Conservation (phyloP, 2,888 invertebrate genomes). For the Beris morrisii region DNA sequence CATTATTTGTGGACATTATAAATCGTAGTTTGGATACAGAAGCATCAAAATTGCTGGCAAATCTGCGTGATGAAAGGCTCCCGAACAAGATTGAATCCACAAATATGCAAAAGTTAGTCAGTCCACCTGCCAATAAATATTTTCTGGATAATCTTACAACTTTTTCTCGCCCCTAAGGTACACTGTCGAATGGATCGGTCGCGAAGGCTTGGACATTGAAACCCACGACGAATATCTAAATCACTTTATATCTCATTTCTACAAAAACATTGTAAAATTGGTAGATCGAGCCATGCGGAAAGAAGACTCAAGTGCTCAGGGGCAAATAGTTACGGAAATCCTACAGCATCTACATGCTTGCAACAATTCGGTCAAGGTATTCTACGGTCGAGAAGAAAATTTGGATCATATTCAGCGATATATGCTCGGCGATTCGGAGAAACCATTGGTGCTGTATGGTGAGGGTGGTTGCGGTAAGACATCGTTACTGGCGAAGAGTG, state of each 20-base stretch:
- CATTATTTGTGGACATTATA: conserved; percentile 92
- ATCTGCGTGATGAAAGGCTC: conserved; percentile 85
- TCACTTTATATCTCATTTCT: conserved; percentile 92
- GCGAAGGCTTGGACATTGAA: conserved; percentile 89
- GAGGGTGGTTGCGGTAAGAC: conserved; percentile 98
- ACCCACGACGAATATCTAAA: conserved; percentile 92
- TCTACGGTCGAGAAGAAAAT: conserved; percentile 89
- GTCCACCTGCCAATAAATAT: conserved; percentile 3
- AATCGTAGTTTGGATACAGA: conserved; percentile 91
- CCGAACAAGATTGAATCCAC: conserved; percentile 86
- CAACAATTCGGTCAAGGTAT: conserved; percentile 89
- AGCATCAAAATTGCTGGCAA: conserved; percentile 84
- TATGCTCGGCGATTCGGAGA: conserved; percentile 81
- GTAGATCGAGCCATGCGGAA: conserved; percentile 94
- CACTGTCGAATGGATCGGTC: conserved; percentile 95
- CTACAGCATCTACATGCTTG: conserved; percentile 94
- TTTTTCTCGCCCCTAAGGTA: conserved; percentile 62
- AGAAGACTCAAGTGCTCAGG: conserved; percentile 91
- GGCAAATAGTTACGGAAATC: conserved; percentile 91
- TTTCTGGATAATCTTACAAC: background rate
- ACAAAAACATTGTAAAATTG: conserved; percentile 86
- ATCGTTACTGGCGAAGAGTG: conserved; percentile 89
- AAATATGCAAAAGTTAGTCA: conserved; percentile 79
- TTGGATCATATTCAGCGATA: conserved; percentile 77
- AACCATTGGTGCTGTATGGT: conserved; percentile 89